A percentile compares a stretch with the other conserved stretches of the same genome.
Conservation (phyloP, 2,113 vertebrate genomes). For the Ciconia stormi region DNA sequence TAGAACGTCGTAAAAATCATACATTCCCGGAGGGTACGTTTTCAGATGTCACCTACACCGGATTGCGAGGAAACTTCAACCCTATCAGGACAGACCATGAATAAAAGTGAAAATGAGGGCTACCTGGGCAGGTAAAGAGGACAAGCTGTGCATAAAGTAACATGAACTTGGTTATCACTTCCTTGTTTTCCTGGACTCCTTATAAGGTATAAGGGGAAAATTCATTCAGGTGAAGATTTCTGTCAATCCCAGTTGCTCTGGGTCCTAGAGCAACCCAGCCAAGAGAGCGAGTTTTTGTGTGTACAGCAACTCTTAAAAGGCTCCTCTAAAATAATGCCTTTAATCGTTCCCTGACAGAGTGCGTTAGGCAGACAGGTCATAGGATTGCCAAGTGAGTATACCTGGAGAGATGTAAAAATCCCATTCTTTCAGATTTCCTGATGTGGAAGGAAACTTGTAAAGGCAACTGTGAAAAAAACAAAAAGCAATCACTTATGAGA, state of each 20-base stretch:
- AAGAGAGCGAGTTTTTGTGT: accelerated
- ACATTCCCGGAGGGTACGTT: slow-evolving; percentile 25
- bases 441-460: slow-evolving; percentile 17
- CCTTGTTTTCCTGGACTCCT: slow-evolving; percentile 86
- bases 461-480: slow-evolving; percentile 33
- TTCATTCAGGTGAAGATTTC: slow-evolving; percentile 72
- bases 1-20: slow-evolving; percentile 31
- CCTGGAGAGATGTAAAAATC: slow-evolving; percentile 59
- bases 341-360: not conserved
- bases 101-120: slow-evolving; percentile 68
- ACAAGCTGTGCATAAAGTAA: slow-evolving; percentile 70
- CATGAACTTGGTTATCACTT: slow-evolving; percentile 81
- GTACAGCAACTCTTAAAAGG: not conserved
- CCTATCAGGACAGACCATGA: slow-evolving; percentile 10
- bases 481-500: not conserved
- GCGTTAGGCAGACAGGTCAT: not conserved
- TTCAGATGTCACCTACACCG: slow-evolving; percentile 51
- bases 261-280: slow-evolving; percentile 60
- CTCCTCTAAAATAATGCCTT: not conserved
- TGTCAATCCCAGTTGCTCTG: slow-evolving; percentile 46
- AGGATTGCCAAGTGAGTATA: slow-evolving; percentile 31
- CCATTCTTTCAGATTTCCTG: slow-evolving; percentile 56
- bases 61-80: slow-evolving; percentile 61
- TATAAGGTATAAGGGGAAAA: slow-evolving; percentile 83
- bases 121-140: slow-evolving; percentile 79